phyloP scores from a whole-genome alignment of 2,888 invertebrate species.

The Thymelicus acteon region DNA sequence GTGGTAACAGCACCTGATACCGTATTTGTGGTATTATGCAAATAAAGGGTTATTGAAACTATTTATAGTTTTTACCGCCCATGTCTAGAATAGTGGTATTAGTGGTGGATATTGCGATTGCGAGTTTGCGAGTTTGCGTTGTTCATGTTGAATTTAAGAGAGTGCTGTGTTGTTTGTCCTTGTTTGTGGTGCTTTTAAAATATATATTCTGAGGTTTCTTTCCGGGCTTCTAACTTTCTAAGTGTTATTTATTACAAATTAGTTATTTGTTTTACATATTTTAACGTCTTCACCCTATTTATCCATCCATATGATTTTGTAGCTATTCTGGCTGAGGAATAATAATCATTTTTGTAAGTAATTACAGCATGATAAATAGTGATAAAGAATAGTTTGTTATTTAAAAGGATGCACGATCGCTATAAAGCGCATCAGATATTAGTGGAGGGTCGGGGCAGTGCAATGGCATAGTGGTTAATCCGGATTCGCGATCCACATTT shows the following conservation, averaged over 20 bases:
- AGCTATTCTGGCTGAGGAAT: slow-evolving; percentile 22
- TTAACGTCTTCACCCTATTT: slow-evolving; percentile 16
- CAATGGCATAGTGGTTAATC: slow-evolving; percentile 62
- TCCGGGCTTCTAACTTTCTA: slow-evolving; percentile 41
- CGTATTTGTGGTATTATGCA: too few species aligned
- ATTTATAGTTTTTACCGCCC: too few species aligned
- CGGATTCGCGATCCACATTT: slow-evolving; percentile 69
- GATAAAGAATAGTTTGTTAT: slow-evolving; percentile 18
- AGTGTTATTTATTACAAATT: slow-evolving; percentile 25
- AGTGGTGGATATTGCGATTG: background rate
- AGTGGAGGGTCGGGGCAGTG: slow-evolving; percentile 43
- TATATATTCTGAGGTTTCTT: slow-evolving; percentile 40
- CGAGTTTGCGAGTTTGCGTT: slow-evolving; percentile 38
- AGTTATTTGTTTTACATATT: slow-evolving; percentile 1
- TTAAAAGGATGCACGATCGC: slow-evolving; percentile 13
- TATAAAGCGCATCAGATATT: slow-evolving; percentile 25
- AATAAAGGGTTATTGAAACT: too few species aligned
- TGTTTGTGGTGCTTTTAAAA: slow-evolving; percentile 42
- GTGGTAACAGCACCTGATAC: too few species aligned
- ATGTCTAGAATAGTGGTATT: too few species aligned
- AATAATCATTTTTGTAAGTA: slow-evolving; percentile 31
- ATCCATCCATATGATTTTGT: slow-evolving; percentile 8
- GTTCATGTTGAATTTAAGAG: slow-evolving; percentile 42
- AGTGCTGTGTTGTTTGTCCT: slow-evolving; percentile 43
- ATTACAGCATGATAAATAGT: slow-evolving; percentile 14